These are phyloP conservation scores for Lasioglossum pauxillum DNA, from an alignment of 2,888 invertebrate genomes.

Conservation along the genomic window DNA sequence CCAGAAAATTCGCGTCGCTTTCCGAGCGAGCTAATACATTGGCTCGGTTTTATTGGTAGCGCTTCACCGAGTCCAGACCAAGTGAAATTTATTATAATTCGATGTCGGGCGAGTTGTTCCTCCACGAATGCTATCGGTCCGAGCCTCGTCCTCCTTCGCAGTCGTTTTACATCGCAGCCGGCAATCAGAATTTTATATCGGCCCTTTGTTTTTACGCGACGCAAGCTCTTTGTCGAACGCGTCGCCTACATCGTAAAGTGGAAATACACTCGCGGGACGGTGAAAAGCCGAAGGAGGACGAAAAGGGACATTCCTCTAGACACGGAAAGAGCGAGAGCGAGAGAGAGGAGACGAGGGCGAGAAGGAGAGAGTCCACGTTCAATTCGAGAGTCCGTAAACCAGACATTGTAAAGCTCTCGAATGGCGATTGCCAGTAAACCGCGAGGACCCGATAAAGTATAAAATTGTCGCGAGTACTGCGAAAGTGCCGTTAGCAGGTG, in stretches of 20 bases:
- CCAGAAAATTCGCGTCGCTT: not conserved
- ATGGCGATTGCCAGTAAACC: slow-evolving; percentile 74
- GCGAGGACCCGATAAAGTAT: slow-evolving; percentile 60
- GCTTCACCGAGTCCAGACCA: not conserved
- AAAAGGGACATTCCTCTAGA: not conserved
- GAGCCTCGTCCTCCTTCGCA: not conserved
- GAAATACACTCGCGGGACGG: slow-evolving; percentile 25
- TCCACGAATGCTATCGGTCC: not conserved
- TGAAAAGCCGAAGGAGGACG: slow-evolving; percentile 25
- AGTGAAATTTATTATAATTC: slow-evolving; percentile 17
- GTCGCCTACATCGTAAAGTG: slow-evolving; percentile 74
- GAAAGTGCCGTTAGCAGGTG: slow-evolving; percentile 57
- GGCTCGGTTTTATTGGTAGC: not conserved
- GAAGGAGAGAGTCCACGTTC: slow-evolving; percentile 11
- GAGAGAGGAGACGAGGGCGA: not conserved
- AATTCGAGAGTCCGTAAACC: slow-evolving; percentile 66
- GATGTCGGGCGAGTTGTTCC: not conserved
- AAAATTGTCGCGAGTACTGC: slow-evolving; percentile 57
- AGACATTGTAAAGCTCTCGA: slow-evolving; percentile 78
- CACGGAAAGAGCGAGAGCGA: not conserved
- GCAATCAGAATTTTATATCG: slow-evolving; percentile 50
- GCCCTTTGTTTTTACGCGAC: slow-evolving; percentile 42
- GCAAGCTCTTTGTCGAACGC: slow-evolving; percentile 36
- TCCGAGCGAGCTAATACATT: not conserved
- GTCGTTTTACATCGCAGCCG: slow-evolving; percentile 33